Base-by-base conservation (phyloP, 2,797 vertebrate species). In the Amphiprion clarkii region DNA sequence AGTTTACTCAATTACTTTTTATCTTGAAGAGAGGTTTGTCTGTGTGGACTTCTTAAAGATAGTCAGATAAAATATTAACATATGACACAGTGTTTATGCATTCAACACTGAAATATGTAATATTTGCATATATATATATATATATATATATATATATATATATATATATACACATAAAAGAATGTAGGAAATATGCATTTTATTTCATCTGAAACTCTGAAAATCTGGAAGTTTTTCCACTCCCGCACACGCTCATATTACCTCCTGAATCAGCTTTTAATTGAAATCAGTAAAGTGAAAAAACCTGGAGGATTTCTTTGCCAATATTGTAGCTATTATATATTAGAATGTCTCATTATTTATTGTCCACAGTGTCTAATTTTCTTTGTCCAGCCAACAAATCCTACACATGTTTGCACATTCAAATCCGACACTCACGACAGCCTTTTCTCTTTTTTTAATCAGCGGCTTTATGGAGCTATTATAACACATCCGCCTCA, bases 401-500 rank as follows among this genome's bases (percentile, higher is more conserved):
- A 59, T 33, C 2, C 0, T 31, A 46, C 67, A 56, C 58, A 63
- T n/a, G 12, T 60, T 42, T 23, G 4, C 62, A 46, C 52, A 60
- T 64, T 54, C 60, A 79, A 39, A 25, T 0, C 54, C 0, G 0
- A 33, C 57, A 40, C 42, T 44, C 46, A 12, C 52, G 60, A 23
- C 71, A 39, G 53, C 33, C 33, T 63, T 71, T 21, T 49, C n/a
- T 49, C 40, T 48, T 56, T 57, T 57, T 46, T 59, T 44, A 2
- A 66, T 64, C 64, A 73, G 16, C 53, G 49, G 33, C 42, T 69
- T 71, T 17, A 53, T 58, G 14, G 4, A 31, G 25, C 66, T 76
- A n/a, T 79, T 85, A 76, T 78, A 52, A 66, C 67, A 33, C 4
- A 6, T 36, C 75, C 60, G 67, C 74, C 69, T 82, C 14, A 0